phyloP scores from a whole-genome alignment of 2,113 vertebrate species.

The Calidris pugnax region DNA sequence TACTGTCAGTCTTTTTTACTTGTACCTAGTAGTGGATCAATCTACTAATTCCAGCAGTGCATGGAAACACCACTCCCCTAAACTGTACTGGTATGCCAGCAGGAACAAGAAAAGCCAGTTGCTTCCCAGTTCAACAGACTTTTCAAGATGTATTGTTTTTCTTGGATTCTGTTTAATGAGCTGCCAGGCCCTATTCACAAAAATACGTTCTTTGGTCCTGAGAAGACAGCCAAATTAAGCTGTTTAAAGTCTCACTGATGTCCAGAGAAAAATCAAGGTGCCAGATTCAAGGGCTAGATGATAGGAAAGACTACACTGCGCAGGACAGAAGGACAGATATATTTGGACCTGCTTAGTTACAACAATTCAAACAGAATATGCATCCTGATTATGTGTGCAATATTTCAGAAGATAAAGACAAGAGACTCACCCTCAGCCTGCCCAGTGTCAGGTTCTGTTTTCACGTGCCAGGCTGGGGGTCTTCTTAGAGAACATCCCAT shows the following conservation, averaged over 20 bases:
- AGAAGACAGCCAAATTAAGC: background rate
- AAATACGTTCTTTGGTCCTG: background rate
- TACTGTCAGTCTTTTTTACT: background rate
- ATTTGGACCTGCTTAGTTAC: background rate
- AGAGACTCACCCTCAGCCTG: background rate
- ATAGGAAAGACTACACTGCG: background rate
- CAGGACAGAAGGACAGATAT: background rate
- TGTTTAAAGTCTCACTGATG: background rate
- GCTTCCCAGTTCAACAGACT: background rate
- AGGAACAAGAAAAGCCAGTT: background rate
- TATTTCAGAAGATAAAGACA: background rate
- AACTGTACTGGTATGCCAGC: background rate
- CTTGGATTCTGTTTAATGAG: background rate
- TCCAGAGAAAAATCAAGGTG: background rate
- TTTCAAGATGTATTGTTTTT: background rate
- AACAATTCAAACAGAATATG: background rate
- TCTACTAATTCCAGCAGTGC: background rate
- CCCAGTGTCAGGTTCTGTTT: background rate
- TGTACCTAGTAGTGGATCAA: background rate
- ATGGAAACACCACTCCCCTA: background rate
- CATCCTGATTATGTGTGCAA: background rate
- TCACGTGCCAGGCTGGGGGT: background rate
- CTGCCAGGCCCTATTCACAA: background rate
- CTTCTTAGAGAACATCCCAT: background rate
- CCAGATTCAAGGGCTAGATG: background rate